phyloP scores from a whole-genome alignment of 2,113 vertebrate species.

The Syngnathus scovelli region DNA sequence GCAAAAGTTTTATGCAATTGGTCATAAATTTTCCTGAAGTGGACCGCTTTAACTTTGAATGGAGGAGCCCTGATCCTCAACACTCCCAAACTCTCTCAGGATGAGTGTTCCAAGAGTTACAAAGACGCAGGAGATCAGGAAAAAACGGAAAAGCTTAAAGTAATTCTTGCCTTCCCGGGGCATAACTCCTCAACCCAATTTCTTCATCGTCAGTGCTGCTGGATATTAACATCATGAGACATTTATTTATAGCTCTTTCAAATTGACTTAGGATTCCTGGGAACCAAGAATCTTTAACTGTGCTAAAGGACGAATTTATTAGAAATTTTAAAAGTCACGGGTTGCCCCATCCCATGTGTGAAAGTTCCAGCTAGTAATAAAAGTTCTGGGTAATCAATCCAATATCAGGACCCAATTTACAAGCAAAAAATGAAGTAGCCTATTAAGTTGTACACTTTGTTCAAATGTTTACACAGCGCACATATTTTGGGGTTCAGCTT shows the following conservation, averaged over 20 bases:
- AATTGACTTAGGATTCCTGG: slow-evolving; percentile 8
- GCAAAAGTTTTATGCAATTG: neutral
- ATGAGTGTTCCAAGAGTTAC: neutral
- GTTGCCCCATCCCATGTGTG: neutral
- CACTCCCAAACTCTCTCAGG: neutral
- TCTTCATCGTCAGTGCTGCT: neutral
- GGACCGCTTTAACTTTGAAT: neutral
- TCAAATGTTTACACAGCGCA: neutral
- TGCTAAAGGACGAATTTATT: neutral
- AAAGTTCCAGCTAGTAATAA: neutral
- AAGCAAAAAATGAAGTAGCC: neutral
- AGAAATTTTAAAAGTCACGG: neutral
- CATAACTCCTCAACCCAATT: neutral
- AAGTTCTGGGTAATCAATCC: neutral
- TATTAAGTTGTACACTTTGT: neutral
- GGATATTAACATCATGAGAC: slow-evolving; percentile 6
- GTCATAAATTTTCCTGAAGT: neutral
- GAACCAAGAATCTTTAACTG: neutral
- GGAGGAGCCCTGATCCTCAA: neutral
- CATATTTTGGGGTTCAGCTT: neutral
- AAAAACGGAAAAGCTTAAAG: neutral
- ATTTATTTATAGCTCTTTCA: slow-evolving; percentile 32
- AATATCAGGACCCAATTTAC: neutral
- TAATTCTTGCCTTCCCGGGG: neutral
- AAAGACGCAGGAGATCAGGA: neutral